A percentile compares a stretch with the other conserved stretches of the same genome.
Evolutionary conservation across 2,888 invertebrate species (phyloP).

Genomic region (Boloria euphrosyne): DNA sequence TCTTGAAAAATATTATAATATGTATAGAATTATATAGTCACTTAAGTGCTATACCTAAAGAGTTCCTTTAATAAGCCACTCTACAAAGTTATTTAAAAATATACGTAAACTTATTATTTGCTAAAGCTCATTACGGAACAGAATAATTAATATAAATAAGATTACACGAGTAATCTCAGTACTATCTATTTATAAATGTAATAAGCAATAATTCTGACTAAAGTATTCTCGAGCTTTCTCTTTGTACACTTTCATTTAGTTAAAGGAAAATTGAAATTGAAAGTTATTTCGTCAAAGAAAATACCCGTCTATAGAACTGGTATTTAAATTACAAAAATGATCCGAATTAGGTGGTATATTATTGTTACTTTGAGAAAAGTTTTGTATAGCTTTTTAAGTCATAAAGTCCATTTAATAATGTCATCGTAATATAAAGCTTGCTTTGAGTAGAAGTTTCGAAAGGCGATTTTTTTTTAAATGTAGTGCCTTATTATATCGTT

Average conservation of each 20-base stretch:
- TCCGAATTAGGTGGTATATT: not conserved
- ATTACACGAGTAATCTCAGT: slow-evolving; percentile 25
- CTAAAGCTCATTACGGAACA: slow-evolving; percentile 11
- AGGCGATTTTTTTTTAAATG: too few species aligned
- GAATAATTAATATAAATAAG: slow-evolving; percentile 21
- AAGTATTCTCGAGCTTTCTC: slow-evolving; percentile 4
- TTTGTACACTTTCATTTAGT: slow-evolving; percentile 1
- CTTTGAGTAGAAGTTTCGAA: too few species aligned
- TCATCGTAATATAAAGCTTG: too few species aligned
- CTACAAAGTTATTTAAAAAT: too few species aligned
- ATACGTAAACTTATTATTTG: too few species aligned
- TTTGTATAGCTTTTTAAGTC: not conserved
- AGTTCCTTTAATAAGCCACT: too few species aligned
- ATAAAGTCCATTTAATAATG: too few species aligned
- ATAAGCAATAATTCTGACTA: slow-evolving; percentile 28
- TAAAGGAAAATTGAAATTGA: slow-evolving; percentile 13
- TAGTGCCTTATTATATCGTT: too few species aligned
- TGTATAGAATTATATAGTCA: too few species aligned
- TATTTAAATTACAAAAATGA: slow-evolving; percentile 1
- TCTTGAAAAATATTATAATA: too few species aligned
- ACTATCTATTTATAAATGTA: slow-evolving; percentile 26
- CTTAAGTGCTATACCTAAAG: too few species aligned
- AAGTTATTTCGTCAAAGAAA: slow-evolving; percentile 11
- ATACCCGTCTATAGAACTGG: not conserved
- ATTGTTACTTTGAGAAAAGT: not conserved